phyloP scores from a whole-genome alignment of 2,113 vertebrate species.

The Stegastes partitus region DNA sequence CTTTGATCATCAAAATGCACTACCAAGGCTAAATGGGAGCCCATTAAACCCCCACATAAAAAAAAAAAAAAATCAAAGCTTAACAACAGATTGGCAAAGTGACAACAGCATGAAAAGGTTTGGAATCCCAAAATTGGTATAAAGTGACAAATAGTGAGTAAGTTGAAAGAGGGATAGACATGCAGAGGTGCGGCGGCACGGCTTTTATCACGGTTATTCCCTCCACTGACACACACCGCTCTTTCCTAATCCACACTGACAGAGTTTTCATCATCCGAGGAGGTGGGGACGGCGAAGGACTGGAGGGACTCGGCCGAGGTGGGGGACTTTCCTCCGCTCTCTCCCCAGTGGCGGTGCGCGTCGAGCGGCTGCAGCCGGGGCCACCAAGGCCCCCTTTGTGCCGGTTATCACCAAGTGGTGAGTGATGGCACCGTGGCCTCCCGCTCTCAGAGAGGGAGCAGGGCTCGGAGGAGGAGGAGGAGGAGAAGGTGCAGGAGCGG shows the following conservation, averaged over 20 bases:
- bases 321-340: conserved; percentile 73
- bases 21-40: conserved; percentile 33
- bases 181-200: conserved; percentile 59
- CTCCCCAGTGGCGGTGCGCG: conserved; percentile 62
- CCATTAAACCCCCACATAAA: conserved; percentile 49
- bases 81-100: conserved; percentile 55
- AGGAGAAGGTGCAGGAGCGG: conserved; percentile 69
- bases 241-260: conserved; percentile 83
- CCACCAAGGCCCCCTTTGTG: conserved; percentile 84
- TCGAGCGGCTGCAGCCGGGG: conserved; percentile 54
- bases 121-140: conserved; percentile 74
- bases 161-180: conserved; percentile 65
- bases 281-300: conserved; percentile 66
- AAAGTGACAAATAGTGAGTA: conserved; percentile 70
- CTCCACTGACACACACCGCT: conserved; percentile 53
- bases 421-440: conserved; percentile 79
- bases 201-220: conserved; percentile 69
- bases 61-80: conserved; percentile 35
- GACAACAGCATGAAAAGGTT: conserved; percentile 63
- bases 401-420: conserved; percentile 82
- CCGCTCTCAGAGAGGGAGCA: conserved; percentile 64
- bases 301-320: conserved; percentile 43
- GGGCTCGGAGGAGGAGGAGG: conserved; percentile 39
- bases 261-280: conserved; percentile 80
- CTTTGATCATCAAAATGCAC: conserved; percentile 59